Evolutionary conservation across 2,888 invertebrate genomes (phyloP).

Genomic region (Pimpla rufipes): DNA sequence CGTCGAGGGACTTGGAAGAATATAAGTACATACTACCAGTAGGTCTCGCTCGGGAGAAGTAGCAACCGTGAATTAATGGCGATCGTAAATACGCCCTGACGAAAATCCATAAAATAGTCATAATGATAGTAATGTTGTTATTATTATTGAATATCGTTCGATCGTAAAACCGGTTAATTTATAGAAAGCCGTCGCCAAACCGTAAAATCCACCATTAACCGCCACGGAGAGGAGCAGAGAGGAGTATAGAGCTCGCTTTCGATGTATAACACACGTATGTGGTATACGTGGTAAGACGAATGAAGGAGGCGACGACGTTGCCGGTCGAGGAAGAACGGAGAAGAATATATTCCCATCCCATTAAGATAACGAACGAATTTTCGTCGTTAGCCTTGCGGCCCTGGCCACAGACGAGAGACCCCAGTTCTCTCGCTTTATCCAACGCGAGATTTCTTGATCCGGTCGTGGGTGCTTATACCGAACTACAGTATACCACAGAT

Average conservation of each 20-base stretch:
- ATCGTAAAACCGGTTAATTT: conserved; percentile 76
- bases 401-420: neutral
- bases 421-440: conserved; percentile 40
- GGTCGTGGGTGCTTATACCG: conserved; percentile 32
- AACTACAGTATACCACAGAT: conserved; percentile 12
- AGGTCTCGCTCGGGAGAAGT: conserved; percentile 48
- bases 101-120: conserved; percentile 76
- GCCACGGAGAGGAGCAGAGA: conserved; percentile 30
- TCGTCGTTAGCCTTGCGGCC: conserved; percentile 42
- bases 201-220: conserved; percentile 69
- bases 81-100: conserved; percentile 71
- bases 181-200: conserved; percentile 72
- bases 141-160: conserved; percentile 77
- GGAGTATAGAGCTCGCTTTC: conserved; percentile 24
- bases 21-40: conserved; percentile 29
- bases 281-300: neutral
- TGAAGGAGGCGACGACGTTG: conserved; percentile 3
- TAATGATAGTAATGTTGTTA: conserved; percentile 77
- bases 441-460: conserved; percentile 39
- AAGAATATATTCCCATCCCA: conserved; percentile 56
- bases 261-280: conserved; percentile 19
- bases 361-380: conserved; percentile 69
- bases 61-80: conserved; percentile 73
- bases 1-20: neutral
- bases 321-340: conserved; percentile 1